Conservation (phyloP, 2,888 invertebrate genomes). For the Epirrhoe tristata region DNA sequence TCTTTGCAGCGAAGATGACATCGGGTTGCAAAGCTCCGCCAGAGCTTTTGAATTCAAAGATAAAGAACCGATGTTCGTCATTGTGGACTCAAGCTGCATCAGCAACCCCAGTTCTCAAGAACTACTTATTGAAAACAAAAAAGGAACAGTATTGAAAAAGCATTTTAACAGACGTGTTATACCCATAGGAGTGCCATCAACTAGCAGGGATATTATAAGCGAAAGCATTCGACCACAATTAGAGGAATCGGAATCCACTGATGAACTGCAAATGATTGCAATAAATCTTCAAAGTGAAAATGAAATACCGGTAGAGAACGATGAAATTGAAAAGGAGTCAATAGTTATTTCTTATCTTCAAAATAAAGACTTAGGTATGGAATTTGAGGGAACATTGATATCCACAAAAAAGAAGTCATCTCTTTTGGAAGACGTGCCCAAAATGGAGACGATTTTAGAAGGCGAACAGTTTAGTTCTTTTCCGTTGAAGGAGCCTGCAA, state of each 20-base stretch:
- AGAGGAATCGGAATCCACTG: conserved; percentile 52
- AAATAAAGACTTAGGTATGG: conserved; percentile 53
- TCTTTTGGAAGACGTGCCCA: conserved; percentile 61
- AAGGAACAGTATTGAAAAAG: conserved; percentile 47
- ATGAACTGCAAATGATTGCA: conserved; percentile 61
- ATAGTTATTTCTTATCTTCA: conserved; percentile 63
- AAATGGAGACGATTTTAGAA: conserved; percentile 70
- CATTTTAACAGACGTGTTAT: conserved; percentile 48
- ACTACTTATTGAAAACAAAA: conserved; percentile 50
- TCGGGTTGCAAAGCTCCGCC: conserved; percentile 48
- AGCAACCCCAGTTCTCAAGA: conserved; percentile 60
- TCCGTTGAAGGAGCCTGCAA: conserved; percentile 41
- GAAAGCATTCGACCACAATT: conserved; percentile 38
- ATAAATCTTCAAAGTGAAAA: conserved; percentile 65
- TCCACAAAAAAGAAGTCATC: conserved; percentile 61
- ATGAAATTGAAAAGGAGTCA: conserved; percentile 57
- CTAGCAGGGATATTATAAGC: conserved; percentile 53
- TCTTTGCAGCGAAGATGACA: conserved; percentile 66
- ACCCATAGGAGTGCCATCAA: conserved; percentile 54
- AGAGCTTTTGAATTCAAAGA: conserved; percentile 48
- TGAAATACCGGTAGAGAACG: conserved; percentile 50
- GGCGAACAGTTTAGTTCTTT: conserved; percentile 55
- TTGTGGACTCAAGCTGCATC: conserved; percentile 57
- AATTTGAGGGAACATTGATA: conserved; percentile 51
- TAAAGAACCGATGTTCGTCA: conserved; percentile 59